Conservation (phyloP, 2,888 invertebrate genomes). For the Amiota mariae region DNA sequence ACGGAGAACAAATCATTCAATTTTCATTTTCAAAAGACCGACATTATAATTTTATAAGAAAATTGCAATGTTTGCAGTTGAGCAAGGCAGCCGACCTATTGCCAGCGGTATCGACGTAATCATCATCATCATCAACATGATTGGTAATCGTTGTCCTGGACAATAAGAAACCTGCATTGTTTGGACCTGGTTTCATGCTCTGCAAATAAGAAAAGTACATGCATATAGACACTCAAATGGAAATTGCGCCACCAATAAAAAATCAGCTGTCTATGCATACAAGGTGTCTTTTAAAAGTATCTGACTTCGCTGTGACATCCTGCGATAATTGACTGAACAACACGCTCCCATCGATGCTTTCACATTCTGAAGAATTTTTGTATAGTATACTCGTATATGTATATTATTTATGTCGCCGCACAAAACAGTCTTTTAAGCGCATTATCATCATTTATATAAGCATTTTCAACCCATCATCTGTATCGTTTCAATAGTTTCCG, state of each 20-base stretch:
- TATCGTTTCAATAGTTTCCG: too few species aligned
- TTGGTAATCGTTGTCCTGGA: too few species aligned
- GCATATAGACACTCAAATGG: not conserved
- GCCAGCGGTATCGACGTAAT: slow-evolving; percentile 18
- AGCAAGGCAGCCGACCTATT: slow-evolving; percentile 20
- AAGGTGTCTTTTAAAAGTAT: not conserved
- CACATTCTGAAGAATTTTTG: too few species aligned
- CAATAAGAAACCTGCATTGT: not conserved
- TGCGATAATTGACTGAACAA: too few species aligned
- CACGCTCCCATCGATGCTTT: too few species aligned
- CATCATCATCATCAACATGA: too few species aligned
- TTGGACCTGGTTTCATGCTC: not conserved
- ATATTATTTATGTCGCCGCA: too few species aligned
- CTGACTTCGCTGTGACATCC: too few species aligned
- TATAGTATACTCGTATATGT: too few species aligned
- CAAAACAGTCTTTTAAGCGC: too few species aligned
- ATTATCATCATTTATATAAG: too few species aligned
- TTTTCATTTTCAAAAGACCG: slow-evolving; percentile 51
- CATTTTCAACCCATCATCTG: too few species aligned
- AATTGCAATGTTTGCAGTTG: slow-evolving; percentile 54
- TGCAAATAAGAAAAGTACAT: not conserved
- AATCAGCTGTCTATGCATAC: not conserved
- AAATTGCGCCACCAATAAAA: slow-evolving; percentile 9
- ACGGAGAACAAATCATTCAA: slow-evolving; percentile 50
- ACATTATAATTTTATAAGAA: slow-evolving; percentile 65